Percentiles rank a stretch among this genome's conserved stretches.
Conservation (phyloP, 1,140 invertebrate species). For the Popillia japonica region DNA sequence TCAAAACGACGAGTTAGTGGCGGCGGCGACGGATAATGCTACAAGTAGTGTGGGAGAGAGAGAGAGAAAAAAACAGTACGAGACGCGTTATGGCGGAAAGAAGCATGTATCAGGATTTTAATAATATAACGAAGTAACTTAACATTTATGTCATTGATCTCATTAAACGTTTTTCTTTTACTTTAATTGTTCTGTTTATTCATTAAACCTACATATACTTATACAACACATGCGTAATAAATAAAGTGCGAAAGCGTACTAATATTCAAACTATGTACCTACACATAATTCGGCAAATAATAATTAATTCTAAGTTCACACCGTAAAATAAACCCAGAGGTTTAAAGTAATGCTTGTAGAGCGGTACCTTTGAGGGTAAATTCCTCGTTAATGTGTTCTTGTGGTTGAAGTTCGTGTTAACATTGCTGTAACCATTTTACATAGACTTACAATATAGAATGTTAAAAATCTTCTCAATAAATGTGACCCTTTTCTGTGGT, state of each 20-base stretch:
- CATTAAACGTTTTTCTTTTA: no score
- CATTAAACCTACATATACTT: no score
- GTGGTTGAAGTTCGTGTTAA: not conserved
- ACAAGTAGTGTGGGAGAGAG: no score
- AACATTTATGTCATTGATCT: no score
- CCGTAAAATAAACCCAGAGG: slow-evolving; percentile 4
- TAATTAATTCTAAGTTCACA: not conserved
- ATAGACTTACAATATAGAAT: not conserved
- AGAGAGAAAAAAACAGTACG: no score
- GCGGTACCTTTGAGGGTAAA: not conserved
- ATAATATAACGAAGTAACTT: no score
- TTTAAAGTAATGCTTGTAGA: not conserved
- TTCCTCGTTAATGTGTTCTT: not conserved
- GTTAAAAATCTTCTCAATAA: not conserved
- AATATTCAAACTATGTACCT: slow-evolving; percentile 3
- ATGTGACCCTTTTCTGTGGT: not conserved
- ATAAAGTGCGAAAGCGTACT: not conserved
- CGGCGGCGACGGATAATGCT: no score
- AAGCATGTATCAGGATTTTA: no score
- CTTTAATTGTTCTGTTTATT: no score
- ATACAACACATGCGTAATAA: not conserved
- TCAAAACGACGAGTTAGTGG: no score
- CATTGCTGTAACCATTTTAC: not conserved
- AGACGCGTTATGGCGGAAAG: no score
- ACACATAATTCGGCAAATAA: not conserved